Percentiles rank a stretch among this genome's conserved stretches.
Conservation (phyloP, 2,888 invertebrate genomes). For the Hesperia comma region DNA sequence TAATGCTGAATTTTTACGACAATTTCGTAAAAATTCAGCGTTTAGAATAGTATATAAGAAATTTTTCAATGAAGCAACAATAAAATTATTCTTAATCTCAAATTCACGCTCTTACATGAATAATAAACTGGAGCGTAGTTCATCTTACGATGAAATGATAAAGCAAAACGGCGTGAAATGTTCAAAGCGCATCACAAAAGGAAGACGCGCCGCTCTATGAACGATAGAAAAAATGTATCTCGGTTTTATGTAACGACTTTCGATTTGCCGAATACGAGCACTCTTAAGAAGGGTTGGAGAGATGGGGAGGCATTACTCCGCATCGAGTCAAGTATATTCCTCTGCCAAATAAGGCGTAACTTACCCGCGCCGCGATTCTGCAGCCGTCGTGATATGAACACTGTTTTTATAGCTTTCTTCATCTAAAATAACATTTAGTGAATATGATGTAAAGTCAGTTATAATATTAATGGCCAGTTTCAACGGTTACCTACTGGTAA, state of each 20-base stretch:
- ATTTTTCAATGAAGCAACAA: neutral
- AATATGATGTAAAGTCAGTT: no score
- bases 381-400: conserved; percentile 43
- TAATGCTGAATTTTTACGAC: no score
- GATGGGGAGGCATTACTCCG: conserved; percentile 68
- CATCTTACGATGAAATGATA: conserved; percentile 46
- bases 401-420: neutral
- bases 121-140: conserved; percentile 33
- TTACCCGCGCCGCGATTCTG: conserved; percentile 63
- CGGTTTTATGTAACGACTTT: conserved; percentile 78
- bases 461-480: no score
- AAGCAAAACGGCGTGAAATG: conserved; percentile 61
- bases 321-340: conserved; percentile 69
- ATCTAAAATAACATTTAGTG: neutral
- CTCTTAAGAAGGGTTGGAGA: conserved; percentile 72
- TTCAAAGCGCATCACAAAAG: conserved; percentile 57
- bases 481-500: no score
- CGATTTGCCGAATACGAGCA: conserved; percentile 76
- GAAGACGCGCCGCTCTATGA: conserved; percentile 62
- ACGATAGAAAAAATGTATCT: conserved; percentile 70
- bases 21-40: no score
- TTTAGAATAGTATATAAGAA: no score
- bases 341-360: conserved; percentile 78
- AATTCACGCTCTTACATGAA: neutral
- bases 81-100: neutral